Evolutionary conservation across 2,113 vertebrate genomes (phyloP).

Genomic region (Vidua macroura): DNA sequence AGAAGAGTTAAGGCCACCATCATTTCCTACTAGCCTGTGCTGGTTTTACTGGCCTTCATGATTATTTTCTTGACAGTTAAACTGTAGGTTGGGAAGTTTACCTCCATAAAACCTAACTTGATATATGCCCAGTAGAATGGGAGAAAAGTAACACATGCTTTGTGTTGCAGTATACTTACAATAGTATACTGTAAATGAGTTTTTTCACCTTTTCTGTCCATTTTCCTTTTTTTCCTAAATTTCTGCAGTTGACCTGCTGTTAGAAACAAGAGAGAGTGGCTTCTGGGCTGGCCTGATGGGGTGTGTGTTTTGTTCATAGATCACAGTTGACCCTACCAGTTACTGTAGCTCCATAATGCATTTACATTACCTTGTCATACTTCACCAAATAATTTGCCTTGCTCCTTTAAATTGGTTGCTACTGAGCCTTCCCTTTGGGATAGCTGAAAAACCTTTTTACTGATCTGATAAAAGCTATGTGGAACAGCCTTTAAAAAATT

Average conservation of each 20-base stretch:
- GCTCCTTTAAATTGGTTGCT: not conserved
- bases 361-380: not conserved
- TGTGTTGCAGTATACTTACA: not conserved
- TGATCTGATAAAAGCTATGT: not conserved
- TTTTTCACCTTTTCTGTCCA: not conserved
- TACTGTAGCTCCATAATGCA: not conserved
- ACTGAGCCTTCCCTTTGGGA: not conserved
- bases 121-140: not conserved
- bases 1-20: not conserved
- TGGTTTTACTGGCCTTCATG: not conserved
- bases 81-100: not conserved
- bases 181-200: not conserved
- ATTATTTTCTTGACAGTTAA: not conserved
- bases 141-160: not conserved
- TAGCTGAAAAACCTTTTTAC: not conserved
- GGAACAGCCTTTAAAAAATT: not conserved
- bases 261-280: not conserved
- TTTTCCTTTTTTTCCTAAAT: not conserved
- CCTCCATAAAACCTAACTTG: not conserved
- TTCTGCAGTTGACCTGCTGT: not conserved
- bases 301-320: not conserved
- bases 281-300: not conserved
- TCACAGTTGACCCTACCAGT: not conserved
- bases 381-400: not conserved
- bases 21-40: not conserved